phyloP scores from a whole-genome alignment of 2,888 invertebrate genomes.

The Pemphredon lugubris region DNA sequence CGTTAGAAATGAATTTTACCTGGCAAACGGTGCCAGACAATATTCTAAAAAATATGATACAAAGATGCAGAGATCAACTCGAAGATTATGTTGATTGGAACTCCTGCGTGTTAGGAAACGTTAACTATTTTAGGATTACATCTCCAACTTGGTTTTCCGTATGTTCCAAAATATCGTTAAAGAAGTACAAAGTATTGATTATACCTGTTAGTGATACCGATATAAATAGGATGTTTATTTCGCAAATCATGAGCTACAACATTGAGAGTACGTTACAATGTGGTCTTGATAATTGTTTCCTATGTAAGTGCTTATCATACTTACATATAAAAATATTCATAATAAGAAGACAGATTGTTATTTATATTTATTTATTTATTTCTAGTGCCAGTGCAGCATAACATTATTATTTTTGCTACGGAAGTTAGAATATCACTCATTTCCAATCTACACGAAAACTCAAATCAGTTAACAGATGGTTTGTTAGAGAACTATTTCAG shows the following conservation, averaged over 20 bases:
- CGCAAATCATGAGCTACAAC: constrained; percentile 72
- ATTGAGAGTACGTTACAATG: constrained; percentile 60
- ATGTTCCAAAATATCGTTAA: constrained; percentile 63
- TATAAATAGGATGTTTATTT: constrained; percentile 65
- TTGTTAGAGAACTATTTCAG: constrained; percentile 87
- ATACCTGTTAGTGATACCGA: constrained; percentile 51
- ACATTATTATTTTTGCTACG: constrained; percentile 59
- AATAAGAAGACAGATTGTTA: too few relatives aligned
- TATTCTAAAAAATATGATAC: constrained; percentile 51
- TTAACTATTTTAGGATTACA: constrained; percentile 21
- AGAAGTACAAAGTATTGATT: constrained; percentile 72
- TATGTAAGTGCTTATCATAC: constrained; percentile 75
- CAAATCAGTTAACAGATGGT: constrained; percentile 82
- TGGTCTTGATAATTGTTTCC: constrained; percentile 62
- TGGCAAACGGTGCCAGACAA: constrained; percentile 57
- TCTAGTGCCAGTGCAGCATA: constrained; percentile 63
- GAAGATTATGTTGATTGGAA: constrained; percentile 62
- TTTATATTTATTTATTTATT: constrained; percentile 18
- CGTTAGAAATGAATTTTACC: constrained; percentile 53
- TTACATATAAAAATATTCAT: too few relatives aligned
- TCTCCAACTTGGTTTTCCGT: constrained; percentile 62
- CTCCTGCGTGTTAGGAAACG: constrained; percentile 66
- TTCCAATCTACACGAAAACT: constrained; percentile 65
- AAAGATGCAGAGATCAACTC: constrained; percentile 38
- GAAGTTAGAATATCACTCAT: constrained; percentile 73